phyloP scores from a whole-genome alignment of 2,888 invertebrate species.

The Odontomyia ornata region DNA sequence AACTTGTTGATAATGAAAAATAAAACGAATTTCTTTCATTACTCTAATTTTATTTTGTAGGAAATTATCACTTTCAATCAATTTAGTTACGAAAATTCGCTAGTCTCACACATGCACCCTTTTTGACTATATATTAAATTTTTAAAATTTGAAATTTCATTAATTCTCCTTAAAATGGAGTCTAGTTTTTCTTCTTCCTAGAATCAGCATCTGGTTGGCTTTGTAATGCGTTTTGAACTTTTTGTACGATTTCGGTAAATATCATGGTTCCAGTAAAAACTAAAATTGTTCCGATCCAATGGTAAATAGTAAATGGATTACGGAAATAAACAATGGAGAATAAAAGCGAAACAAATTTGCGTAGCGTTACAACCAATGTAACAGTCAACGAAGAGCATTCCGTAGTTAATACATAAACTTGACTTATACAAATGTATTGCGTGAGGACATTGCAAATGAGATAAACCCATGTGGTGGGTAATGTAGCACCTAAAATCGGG shows the following conservation, averaged over 20 bases:
- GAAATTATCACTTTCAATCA: no score
- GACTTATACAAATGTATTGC: constrained; percentile 94
- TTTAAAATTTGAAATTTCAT: no score
- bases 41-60: no score
- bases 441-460: constrained; percentile 84
- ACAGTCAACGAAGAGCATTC: constrained; percentile 94
- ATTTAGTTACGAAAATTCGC: no score
- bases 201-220: background rate
- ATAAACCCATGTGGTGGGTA: constrained; percentile 82
- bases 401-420: constrained; percentile 93
- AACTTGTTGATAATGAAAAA: no score
- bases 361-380: constrained; percentile 91
- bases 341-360: constrained; percentile 95
- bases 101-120: no score
- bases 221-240: constrained; percentile 55
- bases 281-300: constrained; percentile 89
- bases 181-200: background rate
- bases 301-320: constrained; percentile 90
- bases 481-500: constrained; percentile 68
- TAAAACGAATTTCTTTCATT: no score
- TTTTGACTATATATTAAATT: no score
- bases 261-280: constrained; percentile 94
- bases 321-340: constrained; percentile 92
- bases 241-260: constrained; percentile 82
- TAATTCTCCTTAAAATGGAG: no score